A percentile compares a stretch with the other conserved stretches of the same genome.
Conservation (phyloP, 2,888 invertebrate genomes). For the Buathra laborator region DNA sequence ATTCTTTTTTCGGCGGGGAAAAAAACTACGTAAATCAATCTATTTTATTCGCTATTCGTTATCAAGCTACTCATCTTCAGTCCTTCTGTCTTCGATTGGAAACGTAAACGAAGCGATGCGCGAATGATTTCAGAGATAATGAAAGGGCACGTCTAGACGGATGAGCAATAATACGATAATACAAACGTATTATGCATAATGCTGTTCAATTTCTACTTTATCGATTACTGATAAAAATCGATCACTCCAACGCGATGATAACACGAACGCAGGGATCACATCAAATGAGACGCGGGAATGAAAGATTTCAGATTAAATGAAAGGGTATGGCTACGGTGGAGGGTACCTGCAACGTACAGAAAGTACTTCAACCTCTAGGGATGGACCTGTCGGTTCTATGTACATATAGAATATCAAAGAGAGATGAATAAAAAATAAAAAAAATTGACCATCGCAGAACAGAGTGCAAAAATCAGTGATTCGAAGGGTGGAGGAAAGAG, state of each 20-base stretch:
- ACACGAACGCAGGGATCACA: no score
- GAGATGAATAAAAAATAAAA: neutral
- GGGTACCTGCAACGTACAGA: neutral
- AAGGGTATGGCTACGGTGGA: no score
- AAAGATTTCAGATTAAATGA: no score
- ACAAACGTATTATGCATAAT: no score
- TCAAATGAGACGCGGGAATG: no score
- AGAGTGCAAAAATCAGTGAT: constrained; percentile 30
- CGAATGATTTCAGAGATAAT: no score
- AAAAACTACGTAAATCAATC: neutral
- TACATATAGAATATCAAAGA: neutral
- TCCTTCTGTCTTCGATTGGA: constrained; percentile 28
- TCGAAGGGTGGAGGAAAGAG: neutral
- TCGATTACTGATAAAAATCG: neutral
- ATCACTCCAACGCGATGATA: neutral
- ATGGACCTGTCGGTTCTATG: neutral
- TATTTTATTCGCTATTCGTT: no score
- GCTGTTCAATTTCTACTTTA: no score
- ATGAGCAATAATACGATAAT: no score
- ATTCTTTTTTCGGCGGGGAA: constrained; percentile 5
- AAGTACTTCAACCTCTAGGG: neutral
- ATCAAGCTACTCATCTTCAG: neutral
- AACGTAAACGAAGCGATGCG: neutral
- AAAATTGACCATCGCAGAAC: neutral
- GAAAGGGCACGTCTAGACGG: no score